phyloP scores from a whole-genome alignment of 1,140 invertebrate species.

The Aphaenogaster floridana region DNA sequence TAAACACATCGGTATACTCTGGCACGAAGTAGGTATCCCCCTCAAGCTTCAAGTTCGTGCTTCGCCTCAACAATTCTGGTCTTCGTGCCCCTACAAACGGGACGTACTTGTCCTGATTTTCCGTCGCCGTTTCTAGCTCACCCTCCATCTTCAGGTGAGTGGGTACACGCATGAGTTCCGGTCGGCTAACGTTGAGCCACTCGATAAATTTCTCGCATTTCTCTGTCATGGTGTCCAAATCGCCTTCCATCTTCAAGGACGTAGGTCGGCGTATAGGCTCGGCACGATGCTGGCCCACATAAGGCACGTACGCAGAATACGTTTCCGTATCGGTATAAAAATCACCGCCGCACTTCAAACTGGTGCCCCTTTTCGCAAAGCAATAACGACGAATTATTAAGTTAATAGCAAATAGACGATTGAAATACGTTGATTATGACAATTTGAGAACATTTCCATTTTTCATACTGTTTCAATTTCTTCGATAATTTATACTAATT shows the following conservation, averaged over 20 bases:
- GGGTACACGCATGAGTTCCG: slow-evolving; percentile 83
- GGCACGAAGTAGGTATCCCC: slow-evolving; percentile 83
- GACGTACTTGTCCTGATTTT: slow-evolving; percentile 87
- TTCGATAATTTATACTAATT: slow-evolving; percentile 22
- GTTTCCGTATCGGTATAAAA: slow-evolving; percentile 82
- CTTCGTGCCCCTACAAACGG: slow-evolving; percentile 83
- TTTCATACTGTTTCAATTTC: not conserved
- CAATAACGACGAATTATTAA: not conserved
- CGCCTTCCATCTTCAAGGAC: slow-evolving; percentile 87
- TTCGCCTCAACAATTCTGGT: slow-evolving; percentile 83
- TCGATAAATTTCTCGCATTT: slow-evolving; percentile 87
- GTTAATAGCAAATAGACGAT: not conserved
- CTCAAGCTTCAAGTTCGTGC: slow-evolving; percentile 84
- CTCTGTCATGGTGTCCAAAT: slow-evolving; percentile 86
- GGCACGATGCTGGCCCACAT: slow-evolving; percentile 83
- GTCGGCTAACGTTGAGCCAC: slow-evolving; percentile 85
- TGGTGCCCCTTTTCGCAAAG: slow-evolving; percentile 64
- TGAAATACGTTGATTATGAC: not conserved
- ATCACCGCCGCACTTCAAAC: slow-evolving; percentile 76
- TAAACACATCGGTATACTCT: slow-evolving; percentile 85
- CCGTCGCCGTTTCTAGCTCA: slow-evolving; percentile 85
- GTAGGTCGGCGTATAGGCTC: slow-evolving; percentile 85
- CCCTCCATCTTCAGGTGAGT: slow-evolving; percentile 87
- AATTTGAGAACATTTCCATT: not conserved
- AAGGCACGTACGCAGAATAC: slow-evolving; percentile 81